Percentiles rank a stretch among this genome's conserved stretches.
Conservation (phyloP, 2,113 vertebrate genomes). For the Morone saxatilis region DNA sequence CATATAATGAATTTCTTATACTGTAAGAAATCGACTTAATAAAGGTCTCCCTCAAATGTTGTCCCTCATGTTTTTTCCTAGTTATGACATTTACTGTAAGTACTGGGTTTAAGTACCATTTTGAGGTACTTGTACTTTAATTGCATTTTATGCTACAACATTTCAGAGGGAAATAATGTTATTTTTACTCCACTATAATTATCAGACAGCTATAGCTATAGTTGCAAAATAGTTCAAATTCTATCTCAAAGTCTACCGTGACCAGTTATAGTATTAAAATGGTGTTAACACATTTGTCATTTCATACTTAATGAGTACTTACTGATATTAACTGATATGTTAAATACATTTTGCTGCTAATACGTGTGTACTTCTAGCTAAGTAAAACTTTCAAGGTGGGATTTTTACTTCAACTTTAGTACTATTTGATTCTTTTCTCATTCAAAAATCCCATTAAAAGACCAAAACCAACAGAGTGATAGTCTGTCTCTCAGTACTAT, state of each 20-base stretch:
- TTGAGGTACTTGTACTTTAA: not conserved
- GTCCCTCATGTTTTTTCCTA: not conserved
- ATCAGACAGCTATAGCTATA: not conserved
- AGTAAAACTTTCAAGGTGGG: not conserved
- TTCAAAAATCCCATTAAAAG: not conserved
- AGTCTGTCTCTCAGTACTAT: not conserved
- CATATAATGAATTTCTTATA: not conserved
- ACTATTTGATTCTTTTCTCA: not conserved
- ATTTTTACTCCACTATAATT: not conserved
- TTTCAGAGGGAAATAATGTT: not conserved
- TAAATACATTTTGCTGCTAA: not conserved
- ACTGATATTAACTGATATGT: not conserved
- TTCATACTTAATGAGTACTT: not conserved
- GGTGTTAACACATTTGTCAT: not conserved
- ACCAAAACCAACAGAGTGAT: not conserved
- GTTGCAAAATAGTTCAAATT: too few relatives aligned
- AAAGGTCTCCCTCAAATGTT: conserved; percentile 23
- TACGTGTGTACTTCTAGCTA: not conserved
- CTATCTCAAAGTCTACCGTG: too few relatives aligned
- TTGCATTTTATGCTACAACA: not conserved
- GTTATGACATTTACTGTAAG: not conserved
- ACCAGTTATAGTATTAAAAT: not conserved
- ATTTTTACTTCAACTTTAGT: not conserved
- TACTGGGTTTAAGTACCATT: not conserved
- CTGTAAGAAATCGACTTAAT: conserved; percentile 48